A percentile compares a stretch with the other conserved stretches of the same genome.
Conservation (phyloP, 2,888 invertebrate species). For the Sycophila texana region DNA sequence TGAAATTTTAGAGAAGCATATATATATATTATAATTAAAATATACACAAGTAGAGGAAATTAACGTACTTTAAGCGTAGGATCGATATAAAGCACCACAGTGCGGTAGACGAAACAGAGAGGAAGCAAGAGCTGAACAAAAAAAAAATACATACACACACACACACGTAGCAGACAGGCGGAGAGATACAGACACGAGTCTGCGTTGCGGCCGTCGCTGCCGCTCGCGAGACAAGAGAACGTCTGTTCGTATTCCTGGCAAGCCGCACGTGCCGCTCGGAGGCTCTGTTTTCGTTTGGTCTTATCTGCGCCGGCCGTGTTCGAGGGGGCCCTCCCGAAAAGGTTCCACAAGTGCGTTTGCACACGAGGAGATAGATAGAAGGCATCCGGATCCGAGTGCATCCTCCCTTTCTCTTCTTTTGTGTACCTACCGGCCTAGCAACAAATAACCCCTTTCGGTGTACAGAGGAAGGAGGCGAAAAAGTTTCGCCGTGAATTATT, state of each 20-base stretch:
- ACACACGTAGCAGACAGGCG: no score
- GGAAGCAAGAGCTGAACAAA: slow-evolving; percentile 6
- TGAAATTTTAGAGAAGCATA: slow-evolving; percentile 8
- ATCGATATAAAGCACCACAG: slow-evolving; percentile 16
- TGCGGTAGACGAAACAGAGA: slow-evolving; percentile 40
- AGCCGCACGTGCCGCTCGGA: slow-evolving; percentile 32
- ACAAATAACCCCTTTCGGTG: slow-evolving; percentile 1
- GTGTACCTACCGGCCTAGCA: slow-evolving; percentile 19
- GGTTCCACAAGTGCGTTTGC: slow-evolving; percentile 36
- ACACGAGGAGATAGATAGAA: neutral
- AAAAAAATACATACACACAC: neutral
- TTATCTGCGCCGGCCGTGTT: slow-evolving; percentile 33
- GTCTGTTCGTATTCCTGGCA: slow-evolving; percentile 33
- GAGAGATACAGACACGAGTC: neutral
- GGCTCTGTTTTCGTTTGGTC: slow-evolving; percentile 39
- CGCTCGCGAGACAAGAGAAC: slow-evolving; percentile 7
- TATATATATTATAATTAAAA: neutral
- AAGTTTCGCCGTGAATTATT: slow-evolving; percentile 30
- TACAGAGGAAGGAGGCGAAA: neutral
- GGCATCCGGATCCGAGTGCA: neutral
- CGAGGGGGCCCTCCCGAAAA: neutral
- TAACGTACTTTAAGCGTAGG: slow-evolving; percentile 28
- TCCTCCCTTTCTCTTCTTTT: slow-evolving; percentile 1
- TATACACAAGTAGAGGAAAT: slow-evolving; percentile 5
- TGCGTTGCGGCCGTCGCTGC: neutral